Base-by-base conservation (phyloP, 2,888 invertebrate genomes). In the Lomographa bimaculata region DNA sequence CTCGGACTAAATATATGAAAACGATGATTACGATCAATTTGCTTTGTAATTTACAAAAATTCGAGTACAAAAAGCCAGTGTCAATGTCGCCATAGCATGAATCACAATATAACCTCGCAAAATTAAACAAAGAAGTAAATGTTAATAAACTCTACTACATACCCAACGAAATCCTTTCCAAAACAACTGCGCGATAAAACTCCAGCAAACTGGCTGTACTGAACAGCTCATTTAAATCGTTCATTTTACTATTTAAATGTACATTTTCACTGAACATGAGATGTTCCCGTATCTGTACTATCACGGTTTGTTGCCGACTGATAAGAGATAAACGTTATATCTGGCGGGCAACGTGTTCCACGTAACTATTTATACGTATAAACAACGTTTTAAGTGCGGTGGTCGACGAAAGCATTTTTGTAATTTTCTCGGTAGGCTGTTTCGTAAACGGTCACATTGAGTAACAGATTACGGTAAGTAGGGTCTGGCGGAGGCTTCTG, bases 81-180 rank as follows among this genome's bases (percentile, higher is more conserved):
- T n/a, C n/a, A n/a, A n/a, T n/a, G n/a, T n/a, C 33, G 18, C 26
- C 17, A 33, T 24, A 24, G 17, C 8, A 21, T 47, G 50, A 45
- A 42, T 47, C 47, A 51, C 37, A 6, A 8, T 12, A 11, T 16
- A 39, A 38, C 43, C 29, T 26, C 28, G 25, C 24, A 28, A 27
- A 39, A 29, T 25, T 17, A 9, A 35, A 41, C 29, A 30, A 35
- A 25, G 4, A 25, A 29, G 26, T 12, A 23, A 21, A 34, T 35
- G 27, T 34, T 12, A 29, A 34, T 21, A 24, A 18, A 17, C 14
- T 32, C 19, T 10, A 38, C 39, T 55, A 76, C 77, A 30, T 57
- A 81, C 82, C 71, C 40, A 74, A 50, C 27, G 66, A 58, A 19
- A 78, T 56, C 47, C 73, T 79, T 48, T 78, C 73, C 44, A 76